Base-by-base conservation (phyloP, 2,113 vertebrate species). In the Sminthopsis crassicaudata region DNA sequence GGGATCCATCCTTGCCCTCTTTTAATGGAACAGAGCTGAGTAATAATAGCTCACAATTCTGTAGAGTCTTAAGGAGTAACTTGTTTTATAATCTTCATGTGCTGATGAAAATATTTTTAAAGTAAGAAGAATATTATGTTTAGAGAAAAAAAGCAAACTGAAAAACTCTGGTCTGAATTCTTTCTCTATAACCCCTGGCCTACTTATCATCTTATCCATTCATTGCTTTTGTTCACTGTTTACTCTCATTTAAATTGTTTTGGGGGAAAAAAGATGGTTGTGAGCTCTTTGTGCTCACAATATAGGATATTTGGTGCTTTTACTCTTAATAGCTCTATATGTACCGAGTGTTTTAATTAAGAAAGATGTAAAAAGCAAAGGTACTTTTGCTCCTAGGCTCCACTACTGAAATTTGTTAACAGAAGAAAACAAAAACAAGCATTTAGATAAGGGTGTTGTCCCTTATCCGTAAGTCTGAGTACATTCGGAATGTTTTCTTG, bases 11-110 rank as follows among this genome's bases (percentile, higher is more conserved):
- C 94, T 88, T 11, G 42, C 48, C 46, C 42, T 24, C 30, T 90
- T 30, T 25, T 84, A 91, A 11, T 76, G 36, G 84, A 90, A 60
- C 8, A 30, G 42, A 54, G 91, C 42, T 26, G 46, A 90, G 89
- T 51, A 48, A 90, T 51, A 90, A 90, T 26, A n/a, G 46, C 89
- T 90, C 25, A 90, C n/a, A 5, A 90, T 90, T 48, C 89, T 90
- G 10, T 90, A 27, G 26, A 50, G 89, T 46, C 27, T 26, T 27
- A 51, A n/a, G 50, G 53, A 53, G 89, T 60, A 48, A 10, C 50
- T 12, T 0, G 8, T 10, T 90, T 48, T 53, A 67, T 42, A 46
- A 19, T 1, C 26, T 14, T 0, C 0, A 42, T 46, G 48, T 46
- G 48, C 67, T 4, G 52, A 90, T 89, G 57, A 84, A 93, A 95